Evolutionary conservation across 37 sponge, comb jelly and placozoan species (phyloP), one percentile per base, ranked within the genome.

Genomic region (Theonella swinhoei): DNA sequence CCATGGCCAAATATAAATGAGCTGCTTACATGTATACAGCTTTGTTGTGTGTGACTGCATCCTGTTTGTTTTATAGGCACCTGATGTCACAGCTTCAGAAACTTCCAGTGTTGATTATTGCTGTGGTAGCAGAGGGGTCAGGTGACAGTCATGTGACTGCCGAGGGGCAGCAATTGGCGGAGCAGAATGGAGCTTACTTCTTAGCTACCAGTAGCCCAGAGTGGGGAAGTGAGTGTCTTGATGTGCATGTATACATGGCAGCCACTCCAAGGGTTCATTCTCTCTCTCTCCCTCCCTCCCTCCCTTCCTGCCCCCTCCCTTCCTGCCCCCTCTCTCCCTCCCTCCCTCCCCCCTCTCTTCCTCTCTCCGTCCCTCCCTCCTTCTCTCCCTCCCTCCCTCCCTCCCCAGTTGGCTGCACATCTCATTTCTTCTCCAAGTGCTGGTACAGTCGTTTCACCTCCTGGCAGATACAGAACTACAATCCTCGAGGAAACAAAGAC

Each of bases 381-480:
- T n/a, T n/a, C n/a, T n/a, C n/a, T n/a, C n/a, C n/a, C n/a, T 39
- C 42, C 39, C 54, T 47, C 7, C 68, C 43, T 39, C 35, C 19
- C 39, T 36, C 29, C 30, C 1, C 59, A 84, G 85, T 76, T 75
- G 43, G 36, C 29, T 40, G 31, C 60, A 29, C 34, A 1, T 14
- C 59, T 11, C 82, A 88, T 19, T 88, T 88, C 71, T 58, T 76
- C 39, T 23, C 36, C 60, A 88, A 66, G 66, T 88, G 88, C 39
- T 88, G 81, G 82, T 88, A 76, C 39, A 54, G 77, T 39, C 81
- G 88, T 14, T 88, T 88, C 77, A 60, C 88, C 0, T 81, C 88
- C 0, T 81, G 77, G 80, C 68, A 65, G 22, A 39, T 60, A 30
- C 87, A 87, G 70, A 39, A 62, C 20, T 47, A 17, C 54, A 47